Percentiles rank a stretch among this genome's conserved stretches.
Evolutionary conservation across 1,140 invertebrate genomes (phyloP).

Genomic region (Charaxes varanes): DNA sequence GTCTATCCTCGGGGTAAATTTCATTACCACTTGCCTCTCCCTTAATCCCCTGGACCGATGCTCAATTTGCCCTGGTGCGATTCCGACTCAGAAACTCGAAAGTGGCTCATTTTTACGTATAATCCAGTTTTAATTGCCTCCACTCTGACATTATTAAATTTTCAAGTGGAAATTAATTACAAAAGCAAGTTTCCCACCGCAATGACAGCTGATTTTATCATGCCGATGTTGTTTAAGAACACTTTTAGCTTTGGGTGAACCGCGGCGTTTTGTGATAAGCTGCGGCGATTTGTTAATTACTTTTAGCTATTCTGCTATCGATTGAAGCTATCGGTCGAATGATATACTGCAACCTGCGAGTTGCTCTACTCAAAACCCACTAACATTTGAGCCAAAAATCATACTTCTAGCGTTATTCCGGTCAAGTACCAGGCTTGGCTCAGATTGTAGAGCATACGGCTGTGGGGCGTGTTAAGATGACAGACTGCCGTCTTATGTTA

Average conservation of each 20-base stretch:
- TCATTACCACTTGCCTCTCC: conserved; percentile 67
- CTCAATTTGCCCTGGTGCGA: conserved; percentile 65
- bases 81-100: conserved; percentile 65
- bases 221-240: conserved; percentile 49
- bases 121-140: conserved; percentile 71
- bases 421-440: too few species aligned
- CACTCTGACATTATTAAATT: conserved; percentile 54
- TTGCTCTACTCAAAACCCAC: too few species aligned
- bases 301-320: too few species aligned
- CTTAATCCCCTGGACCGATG: conserved; percentile 62
- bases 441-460: too few species aligned
- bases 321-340: too few species aligned
- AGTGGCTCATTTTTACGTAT: conserved; percentile 64
- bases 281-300: conserved; percentile 1
- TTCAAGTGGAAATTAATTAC: conserved; percentile 61
- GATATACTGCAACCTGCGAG: too few species aligned
- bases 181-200: conserved; percentile 51
- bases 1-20: conserved; percentile 62
- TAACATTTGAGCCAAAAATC: too few species aligned
- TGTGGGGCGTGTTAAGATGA: too few species aligned
- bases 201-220: conserved; percentile 55
- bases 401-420: too few species aligned
- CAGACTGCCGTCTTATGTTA: too few species aligned
- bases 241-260: conserved; percentile 2
- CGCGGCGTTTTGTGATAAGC: conserved; percentile 3